Percentiles rank a stretch among this genome's conserved stretches.
Conservation (phyloP, 2,113 vertebrate genomes). For the Nesogale talazaci region DNA sequence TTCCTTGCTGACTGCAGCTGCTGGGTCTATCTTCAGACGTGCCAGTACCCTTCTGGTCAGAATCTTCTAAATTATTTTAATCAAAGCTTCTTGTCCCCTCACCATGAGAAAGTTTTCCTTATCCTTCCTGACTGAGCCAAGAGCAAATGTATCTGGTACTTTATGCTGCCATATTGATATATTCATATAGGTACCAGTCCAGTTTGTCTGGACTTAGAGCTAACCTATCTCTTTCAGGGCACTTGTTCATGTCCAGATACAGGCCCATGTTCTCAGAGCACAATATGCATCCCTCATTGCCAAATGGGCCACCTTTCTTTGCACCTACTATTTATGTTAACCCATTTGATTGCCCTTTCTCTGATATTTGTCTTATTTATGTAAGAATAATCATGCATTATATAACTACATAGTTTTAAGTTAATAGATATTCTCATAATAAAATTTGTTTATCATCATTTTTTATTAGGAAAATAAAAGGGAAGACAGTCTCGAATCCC, state of each 20-base stretch:
- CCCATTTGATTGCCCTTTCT: neutral
- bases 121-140: neutral
- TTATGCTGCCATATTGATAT: neutral
- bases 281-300: neutral
- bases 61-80: constrained; percentile 4
- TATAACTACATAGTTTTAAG: neutral
- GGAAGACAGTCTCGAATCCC: neutral
- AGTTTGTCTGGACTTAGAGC: neutral
- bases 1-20: neutral
- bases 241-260: neutral
- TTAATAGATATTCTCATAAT: neutral
- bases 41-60: neutral
- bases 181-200: neutral
- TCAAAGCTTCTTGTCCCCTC: neutral
- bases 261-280: neutral
- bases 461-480: neutral
- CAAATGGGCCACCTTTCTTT: neutral
- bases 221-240: neutral
- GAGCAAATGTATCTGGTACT: too few relatives aligned
- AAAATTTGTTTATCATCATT: neutral
- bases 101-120: neutral
- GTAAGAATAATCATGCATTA: neutral
- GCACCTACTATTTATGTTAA: neutral
- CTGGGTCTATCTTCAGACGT: neutral
- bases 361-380: neutral